Evolutionary conservation across 2,113 vertebrate species (phyloP).

Genomic region (Raja brachyura): DNA sequence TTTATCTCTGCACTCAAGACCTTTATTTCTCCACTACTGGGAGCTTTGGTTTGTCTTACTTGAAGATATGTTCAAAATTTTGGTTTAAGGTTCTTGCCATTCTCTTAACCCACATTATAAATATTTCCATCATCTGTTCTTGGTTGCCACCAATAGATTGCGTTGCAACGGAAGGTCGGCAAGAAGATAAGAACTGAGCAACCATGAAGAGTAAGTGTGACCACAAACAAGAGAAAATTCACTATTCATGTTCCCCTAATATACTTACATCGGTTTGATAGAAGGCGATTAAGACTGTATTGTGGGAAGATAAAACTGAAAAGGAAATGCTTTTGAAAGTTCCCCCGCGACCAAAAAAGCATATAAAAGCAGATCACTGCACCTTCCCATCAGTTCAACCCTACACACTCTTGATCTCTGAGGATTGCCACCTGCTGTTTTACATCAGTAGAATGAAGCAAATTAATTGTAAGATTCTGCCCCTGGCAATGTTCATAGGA

Average conservation of each 20-base stretch:
- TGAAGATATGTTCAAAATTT: too few species aligned
- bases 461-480: neutral
- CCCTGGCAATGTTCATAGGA: neutral
- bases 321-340: slow-evolving; percentile 11
- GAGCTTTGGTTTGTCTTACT: too few species aligned
- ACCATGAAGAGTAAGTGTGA: too few species aligned
- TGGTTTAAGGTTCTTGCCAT: too few species aligned
- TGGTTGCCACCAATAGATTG: too few species aligned
- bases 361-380: neutral
- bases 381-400: neutral
- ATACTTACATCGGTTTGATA: neutral
- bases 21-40: too few species aligned
- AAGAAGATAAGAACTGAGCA: too few species aligned
- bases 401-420: neutral
- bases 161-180: too few species aligned
- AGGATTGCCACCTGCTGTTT: neutral
- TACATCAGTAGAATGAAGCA: neutral
- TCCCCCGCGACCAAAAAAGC: too few species aligned
- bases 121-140: too few species aligned
- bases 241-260: neutral
- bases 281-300: slow-evolving; percentile 2
- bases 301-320: neutral
- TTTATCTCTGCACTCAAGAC: too few species aligned
- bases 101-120: too few species aligned
- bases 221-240: neutral